A percentile compares a stretch with the other conserved stretches of the same genome.
Evolutionary conservation across 1,140 invertebrate species (phyloP).

Genomic region (Hyles vespertilio): DNA sequence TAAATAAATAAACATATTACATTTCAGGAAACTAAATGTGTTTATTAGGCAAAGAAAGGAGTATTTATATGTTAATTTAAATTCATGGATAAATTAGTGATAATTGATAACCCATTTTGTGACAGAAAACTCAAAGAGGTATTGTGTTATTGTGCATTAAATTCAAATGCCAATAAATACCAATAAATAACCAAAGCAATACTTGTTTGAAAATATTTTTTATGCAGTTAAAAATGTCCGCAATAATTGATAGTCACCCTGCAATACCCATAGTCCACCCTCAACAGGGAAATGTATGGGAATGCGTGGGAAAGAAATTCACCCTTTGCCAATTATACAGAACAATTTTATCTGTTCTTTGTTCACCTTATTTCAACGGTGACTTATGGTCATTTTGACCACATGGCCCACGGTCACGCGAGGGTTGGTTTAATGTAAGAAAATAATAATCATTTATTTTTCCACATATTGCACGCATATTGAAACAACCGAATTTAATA

Average conservation of each 20-base stretch:
- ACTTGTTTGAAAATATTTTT: too few species aligned
- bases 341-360: slow-evolving; percentile 38
- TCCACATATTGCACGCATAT: background rate
- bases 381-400: slow-evolving; percentile 59
- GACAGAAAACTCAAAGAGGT: too few species aligned
- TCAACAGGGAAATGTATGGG: slow-evolving; percentile 34
- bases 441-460: background rate
- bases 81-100: too few species aligned
- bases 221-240: background rate
- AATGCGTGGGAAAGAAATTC: slow-evolving; percentile 59
- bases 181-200: too few species aligned
- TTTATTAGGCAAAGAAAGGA: too few species aligned
- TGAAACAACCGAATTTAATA: background rate
- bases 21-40: too few species aligned
- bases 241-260: background rate
- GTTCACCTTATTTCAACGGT: slow-evolving; percentile 46
- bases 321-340: slow-evolving; percentile 53
- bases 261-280: slow-evolving; percentile 18
- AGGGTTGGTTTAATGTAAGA: slow-evolving; percentile 9
- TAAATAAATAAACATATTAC: too few species aligned
- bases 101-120: too few species aligned
- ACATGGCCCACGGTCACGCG: slow-evolving; percentile 34
- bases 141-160: too few species aligned
- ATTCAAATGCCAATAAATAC: too few species aligned
- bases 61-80: too few species aligned